A percentile compares a stretch with the other conserved stretches of the same genome.
These are phyloP conservation scores for Cheilosia urbana DNA, from an alignment of 2,888 invertebrate species.

Conservation along the genomic window DNA sequence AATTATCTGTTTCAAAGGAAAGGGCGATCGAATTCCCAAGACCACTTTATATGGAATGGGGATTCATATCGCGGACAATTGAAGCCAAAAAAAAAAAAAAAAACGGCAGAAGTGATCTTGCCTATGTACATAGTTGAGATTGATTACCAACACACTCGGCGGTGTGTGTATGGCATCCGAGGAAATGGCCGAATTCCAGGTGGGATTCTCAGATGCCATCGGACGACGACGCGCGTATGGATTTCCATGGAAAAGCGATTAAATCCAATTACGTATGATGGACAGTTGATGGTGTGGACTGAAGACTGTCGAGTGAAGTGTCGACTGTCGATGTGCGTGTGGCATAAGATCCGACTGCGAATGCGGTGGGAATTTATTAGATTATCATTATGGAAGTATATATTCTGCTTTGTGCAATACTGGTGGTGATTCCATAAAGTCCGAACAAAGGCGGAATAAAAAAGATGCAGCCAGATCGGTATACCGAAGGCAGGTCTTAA, in stretches of 20 bases:
- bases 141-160: slow-evolving; percentile 13
- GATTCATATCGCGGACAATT: slow-evolving; percentile 41
- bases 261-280: slow-evolving; percentile 63
- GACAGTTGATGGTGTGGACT: slow-evolving; percentile 10
- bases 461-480: slow-evolving; percentile 4
- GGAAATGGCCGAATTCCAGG: slow-evolving; percentile 57
- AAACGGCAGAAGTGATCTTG: slow-evolving; percentile 21
- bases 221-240: slow-evolving; percentile 36
- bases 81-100: slow-evolving; percentile 46
- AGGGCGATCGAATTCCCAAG: slow-evolving; percentile 12
- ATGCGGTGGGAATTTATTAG: slow-evolving; percentile 71
- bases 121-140: slow-evolving; percentile 17
- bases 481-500: slow-evolving; percentile 43
- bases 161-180: slow-evolving; percentile 19
- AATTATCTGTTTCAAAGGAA: slow-evolving; percentile 48
- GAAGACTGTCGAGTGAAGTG: background rate
- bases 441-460: slow-evolving; percentile 7
- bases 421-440: slow-evolving; percentile 44
- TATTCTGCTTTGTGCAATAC: slow-evolving; percentile 46
- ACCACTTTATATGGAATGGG: slow-evolving; percentile 39
- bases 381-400: slow-evolving; percentile 65
- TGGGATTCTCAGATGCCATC: slow-evolving; percentile 49
- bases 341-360: slow-evolving; percentile 19
- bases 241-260: slow-evolving; percentile 65
- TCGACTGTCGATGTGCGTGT: background rate